phyloP scores from a whole-genome alignment of 1,140 invertebrate species.

The Cecropterus lyciades region DNA sequence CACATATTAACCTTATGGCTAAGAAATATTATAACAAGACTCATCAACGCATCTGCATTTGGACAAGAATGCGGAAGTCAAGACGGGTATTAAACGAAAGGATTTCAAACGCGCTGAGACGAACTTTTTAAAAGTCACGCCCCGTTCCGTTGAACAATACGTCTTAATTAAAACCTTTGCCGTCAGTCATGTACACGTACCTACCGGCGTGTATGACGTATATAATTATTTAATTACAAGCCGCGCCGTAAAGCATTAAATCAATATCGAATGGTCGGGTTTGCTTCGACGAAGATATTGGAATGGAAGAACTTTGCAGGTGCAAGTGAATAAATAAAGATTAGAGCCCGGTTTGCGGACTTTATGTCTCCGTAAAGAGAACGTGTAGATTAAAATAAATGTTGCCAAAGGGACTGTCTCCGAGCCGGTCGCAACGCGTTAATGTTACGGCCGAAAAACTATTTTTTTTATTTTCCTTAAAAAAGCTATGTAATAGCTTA shows the following conservation, averaged over 20 bases:
- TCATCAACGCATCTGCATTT: not conserved
- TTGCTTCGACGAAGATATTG: slow-evolving; percentile 34
- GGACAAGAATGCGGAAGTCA: slow-evolving; percentile 47
- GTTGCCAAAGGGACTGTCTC: slow-evolving; percentile 45
- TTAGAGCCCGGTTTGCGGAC: slow-evolving; percentile 39
- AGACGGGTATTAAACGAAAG: slow-evolving; percentile 55
- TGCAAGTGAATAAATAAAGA: slow-evolving; percentile 51
- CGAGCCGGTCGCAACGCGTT: slow-evolving; percentile 24
- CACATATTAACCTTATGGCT: too few relatives aligned
- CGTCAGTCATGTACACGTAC: slow-evolving; percentile 57
- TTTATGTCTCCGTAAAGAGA: slow-evolving; percentile 32
- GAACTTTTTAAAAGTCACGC: slow-evolving; percentile 76
- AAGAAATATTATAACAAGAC: too few relatives aligned
- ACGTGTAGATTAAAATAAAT: slow-evolving; percentile 57
- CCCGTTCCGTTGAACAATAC: slow-evolving; percentile 69
- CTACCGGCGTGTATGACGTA: slow-evolving; percentile 46
- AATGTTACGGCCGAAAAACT: too few relatives aligned
- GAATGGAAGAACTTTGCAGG: slow-evolving; percentile 43
- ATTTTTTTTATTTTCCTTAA: too few relatives aligned
- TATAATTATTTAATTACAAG: slow-evolving; percentile 74
- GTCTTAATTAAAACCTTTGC: slow-evolving; percentile 76
- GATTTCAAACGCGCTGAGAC: slow-evolving; percentile 56
- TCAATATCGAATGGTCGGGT: slow-evolving; percentile 28
- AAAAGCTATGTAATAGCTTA: too few relatives aligned
- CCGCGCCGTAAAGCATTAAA: slow-evolving; percentile 40